Conservation (phyloP, 2,888 invertebrate genomes). For the Diloba caeruleocephala region DNA sequence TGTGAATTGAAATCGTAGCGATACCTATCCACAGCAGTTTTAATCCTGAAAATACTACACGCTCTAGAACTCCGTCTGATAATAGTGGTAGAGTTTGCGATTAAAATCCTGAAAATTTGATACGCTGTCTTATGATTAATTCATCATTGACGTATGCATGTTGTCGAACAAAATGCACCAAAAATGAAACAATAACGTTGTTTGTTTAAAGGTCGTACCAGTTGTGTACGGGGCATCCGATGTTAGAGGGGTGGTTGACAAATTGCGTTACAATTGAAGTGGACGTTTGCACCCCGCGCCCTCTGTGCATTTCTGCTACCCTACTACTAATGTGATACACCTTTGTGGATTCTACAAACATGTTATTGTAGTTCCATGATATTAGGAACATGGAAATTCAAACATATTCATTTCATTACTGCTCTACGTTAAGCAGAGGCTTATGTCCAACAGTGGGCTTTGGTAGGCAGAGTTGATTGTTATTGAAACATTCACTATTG, state of each 20-base stretch:
- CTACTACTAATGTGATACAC: constrained; percentile 31
- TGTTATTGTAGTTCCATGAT: neutral
- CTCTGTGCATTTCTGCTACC: constrained; percentile 30
- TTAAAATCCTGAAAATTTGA: neutral
- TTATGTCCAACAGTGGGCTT: too few species aligned
- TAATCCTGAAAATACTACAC: too few species aligned
- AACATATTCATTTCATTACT: too few species aligned
- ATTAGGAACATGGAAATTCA: neutral
- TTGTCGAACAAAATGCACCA: neutral
- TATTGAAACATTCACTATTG: too few species aligned
- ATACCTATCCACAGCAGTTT: too few species aligned
- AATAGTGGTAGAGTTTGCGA: too few species aligned
- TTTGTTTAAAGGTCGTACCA: constrained; percentile 28
- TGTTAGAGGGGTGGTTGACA: constrained; percentile 67
- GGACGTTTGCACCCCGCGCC: constrained; percentile 46
- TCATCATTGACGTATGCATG: too few species aligned
- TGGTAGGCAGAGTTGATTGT: too few species aligned
- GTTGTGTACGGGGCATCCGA: constrained; percentile 23
- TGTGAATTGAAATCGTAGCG: too few species aligned
- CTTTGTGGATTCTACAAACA: constrained; percentile 1
- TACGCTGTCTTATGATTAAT: neutral
- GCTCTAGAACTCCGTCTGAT: too few species aligned
- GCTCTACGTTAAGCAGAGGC: too few species aligned
- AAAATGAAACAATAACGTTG: constrained; percentile 16
- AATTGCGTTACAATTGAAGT: constrained; percentile 74